Conservation (phyloP, 2,113 vertebrate species). For the Neodon shergylaensis region DNA sequence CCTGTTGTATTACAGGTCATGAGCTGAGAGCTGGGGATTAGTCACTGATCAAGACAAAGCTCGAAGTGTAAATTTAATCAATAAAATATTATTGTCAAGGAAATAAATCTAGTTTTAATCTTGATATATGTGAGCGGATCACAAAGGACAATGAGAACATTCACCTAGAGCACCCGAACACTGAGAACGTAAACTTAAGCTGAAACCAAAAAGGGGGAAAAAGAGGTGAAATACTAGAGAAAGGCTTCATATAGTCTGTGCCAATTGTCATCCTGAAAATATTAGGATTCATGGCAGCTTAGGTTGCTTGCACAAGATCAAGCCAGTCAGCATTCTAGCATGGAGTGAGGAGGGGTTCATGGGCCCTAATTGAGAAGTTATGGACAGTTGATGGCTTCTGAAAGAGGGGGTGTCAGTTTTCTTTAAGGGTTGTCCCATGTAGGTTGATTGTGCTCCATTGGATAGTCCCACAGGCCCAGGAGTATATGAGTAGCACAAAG, state of each 20-base stretch:
- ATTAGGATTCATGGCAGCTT: not conserved
- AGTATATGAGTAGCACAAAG: not conserved
- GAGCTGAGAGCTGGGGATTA: not conserved
- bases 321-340: not conserved
- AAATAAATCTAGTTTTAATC: constrained; percentile 27
- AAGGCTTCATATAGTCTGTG: not conserved
- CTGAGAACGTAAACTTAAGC: not conserved
- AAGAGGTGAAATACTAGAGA: not conserved
- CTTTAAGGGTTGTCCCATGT: not conserved
- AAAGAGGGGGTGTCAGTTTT: not conserved
- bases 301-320: not conserved
- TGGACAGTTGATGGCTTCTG: not conserved
- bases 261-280: not conserved
- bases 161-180: not conserved
- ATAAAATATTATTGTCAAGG: constrained; percentile 30
- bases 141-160: not conserved
- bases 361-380: not conserved
- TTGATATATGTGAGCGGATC: constrained; percentile 19
- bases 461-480: not conserved
- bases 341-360: not conserved
- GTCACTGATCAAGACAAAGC: not conserved
- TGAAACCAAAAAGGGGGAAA: not conserved
- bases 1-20: not conserved
- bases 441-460: too few relatives aligned
- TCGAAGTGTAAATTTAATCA: constrained; percentile 3